These are phyloP conservation scores for Archips crataeganus DNA, from an alignment of 2,888 invertebrate species.

Conservation along the genomic window DNA sequence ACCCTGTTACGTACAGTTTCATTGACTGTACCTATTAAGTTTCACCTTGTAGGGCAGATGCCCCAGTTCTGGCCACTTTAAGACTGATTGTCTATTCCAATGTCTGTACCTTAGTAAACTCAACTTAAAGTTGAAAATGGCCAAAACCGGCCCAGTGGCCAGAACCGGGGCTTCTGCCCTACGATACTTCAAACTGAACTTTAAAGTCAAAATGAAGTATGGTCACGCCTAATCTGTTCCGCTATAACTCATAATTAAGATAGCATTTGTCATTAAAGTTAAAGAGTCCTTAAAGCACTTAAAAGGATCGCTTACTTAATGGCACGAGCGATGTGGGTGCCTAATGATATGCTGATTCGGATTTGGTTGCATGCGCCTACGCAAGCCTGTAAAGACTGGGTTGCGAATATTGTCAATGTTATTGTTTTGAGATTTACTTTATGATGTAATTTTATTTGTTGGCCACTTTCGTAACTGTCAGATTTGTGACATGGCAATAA, in stretches of 20 bases:
- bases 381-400: slow-evolving; percentile 9
- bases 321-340: slow-evolving; percentile 2
- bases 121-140: no score
- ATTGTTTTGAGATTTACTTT: not conserved
- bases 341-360: slow-evolving; percentile 16
- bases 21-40: no score
- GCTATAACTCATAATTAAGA: slow-evolving; percentile 18
- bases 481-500: no score
- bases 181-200: not conserved
- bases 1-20: no score
- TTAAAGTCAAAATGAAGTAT: not conserved
- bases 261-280: not conserved
- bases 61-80: no score
- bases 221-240: slow-evolving; percentile 1
- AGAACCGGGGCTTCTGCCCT: no score
- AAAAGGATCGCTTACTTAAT: slow-evolving; percentile 32
- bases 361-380: slow-evolving; percentile 37
- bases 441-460: not conserved
- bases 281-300: slow-evolving; percentile 18
- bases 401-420: slow-evolving; percentile 21
- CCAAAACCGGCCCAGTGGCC: no score
- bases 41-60: no score
- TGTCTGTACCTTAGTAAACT: no score
- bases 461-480: no score
- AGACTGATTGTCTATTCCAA: no score